Evolutionary conservation across 2,888 invertebrate species (phyloP).

Genomic region (Coenonympha arcania): DNA sequence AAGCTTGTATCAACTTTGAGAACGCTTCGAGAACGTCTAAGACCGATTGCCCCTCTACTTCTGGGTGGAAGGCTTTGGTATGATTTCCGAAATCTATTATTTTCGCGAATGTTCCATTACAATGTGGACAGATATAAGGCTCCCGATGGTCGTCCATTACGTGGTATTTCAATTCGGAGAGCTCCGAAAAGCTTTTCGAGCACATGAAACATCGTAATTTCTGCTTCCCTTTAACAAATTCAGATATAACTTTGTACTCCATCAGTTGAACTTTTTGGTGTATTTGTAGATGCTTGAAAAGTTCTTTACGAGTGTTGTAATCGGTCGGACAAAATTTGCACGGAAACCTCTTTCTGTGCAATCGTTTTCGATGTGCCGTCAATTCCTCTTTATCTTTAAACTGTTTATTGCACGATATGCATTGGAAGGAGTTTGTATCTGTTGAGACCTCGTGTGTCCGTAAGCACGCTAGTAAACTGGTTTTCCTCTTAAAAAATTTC

Average conservation of each 20-base stretch:
- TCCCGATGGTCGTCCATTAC: constrained; percentile 61
- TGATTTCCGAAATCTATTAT: constrained; percentile 61
- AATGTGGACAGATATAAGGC: constrained; percentile 55
- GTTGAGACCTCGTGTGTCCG: constrained; percentile 49
- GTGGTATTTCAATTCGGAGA: constrained; percentile 58
- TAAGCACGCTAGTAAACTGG: constrained; percentile 60
- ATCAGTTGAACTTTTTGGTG: constrained; percentile 66
- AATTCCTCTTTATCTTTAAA: constrained; percentile 56
- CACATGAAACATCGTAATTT: constrained; percentile 62
- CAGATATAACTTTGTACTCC: constrained; percentile 65
- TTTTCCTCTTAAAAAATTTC: constrained; percentile 48
- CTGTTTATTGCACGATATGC: constrained; percentile 51
- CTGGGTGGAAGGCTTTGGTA: constrained; percentile 55
- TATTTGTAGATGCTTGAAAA: constrained; percentile 60
- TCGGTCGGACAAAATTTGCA: constrained; percentile 70
- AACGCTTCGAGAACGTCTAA: constrained; percentile 62
- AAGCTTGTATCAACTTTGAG: constrained; percentile 58
- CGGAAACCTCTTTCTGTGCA: constrained; percentile 57
- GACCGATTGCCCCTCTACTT: constrained; percentile 57
- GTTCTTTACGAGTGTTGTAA: constrained; percentile 56
- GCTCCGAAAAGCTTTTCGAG: constrained; percentile 45
- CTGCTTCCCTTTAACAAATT: constrained; percentile 58
- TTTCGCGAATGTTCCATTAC: constrained; percentile 51
- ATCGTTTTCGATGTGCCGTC: constrained; percentile 48
- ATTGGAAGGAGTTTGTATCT: constrained; percentile 39